These are phyloP conservation scores for Tragulus kanchil DNA, from an alignment of 2,113 vertebrate genomes.

Conservation along the genomic window DNA sequence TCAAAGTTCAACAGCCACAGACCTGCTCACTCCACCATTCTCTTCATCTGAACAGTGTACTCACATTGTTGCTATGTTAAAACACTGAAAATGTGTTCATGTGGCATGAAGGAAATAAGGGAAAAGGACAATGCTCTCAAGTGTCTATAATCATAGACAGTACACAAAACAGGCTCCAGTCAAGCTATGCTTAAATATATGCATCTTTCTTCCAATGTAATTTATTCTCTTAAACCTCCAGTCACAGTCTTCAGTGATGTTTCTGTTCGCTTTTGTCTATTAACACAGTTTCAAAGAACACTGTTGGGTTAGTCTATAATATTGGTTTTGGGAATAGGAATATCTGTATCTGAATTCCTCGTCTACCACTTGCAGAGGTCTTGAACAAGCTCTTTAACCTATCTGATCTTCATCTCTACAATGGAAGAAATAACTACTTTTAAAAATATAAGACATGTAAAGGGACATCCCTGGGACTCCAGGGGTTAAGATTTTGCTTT, in stretches of 20 bases:
- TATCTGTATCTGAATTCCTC: not conserved
- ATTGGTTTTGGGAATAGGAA: not conserved
- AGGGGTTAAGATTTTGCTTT: not conserved
- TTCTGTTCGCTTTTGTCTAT: not conserved
- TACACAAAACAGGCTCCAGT: not conserved
- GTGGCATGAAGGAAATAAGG: not conserved
- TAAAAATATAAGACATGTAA: not conserved
- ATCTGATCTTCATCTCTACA: not conserved
- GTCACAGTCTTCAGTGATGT: not conserved
- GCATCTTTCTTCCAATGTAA: constrained; percentile 3
- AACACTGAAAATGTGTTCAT: not conserved
- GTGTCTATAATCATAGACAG: constrained; percentile 34
- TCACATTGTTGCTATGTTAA: not conserved
- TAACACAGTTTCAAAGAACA: not conserved
- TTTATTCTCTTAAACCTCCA: not conserved
- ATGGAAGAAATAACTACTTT: not conserved
- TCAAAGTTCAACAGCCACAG: not conserved
- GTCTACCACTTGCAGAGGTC: not conserved
- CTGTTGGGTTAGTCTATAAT: not conserved
- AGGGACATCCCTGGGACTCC: not conserved
- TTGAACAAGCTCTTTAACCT: not conserved
- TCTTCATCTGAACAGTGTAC: not conserved
- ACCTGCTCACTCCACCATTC: not conserved
- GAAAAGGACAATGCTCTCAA: not conserved
- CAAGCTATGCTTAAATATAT: not conserved